These are phyloP conservation scores for Mus caroli DNA, from an alignment of 2,797 vertebrate genomes.

Conservation along the genomic window DNA sequence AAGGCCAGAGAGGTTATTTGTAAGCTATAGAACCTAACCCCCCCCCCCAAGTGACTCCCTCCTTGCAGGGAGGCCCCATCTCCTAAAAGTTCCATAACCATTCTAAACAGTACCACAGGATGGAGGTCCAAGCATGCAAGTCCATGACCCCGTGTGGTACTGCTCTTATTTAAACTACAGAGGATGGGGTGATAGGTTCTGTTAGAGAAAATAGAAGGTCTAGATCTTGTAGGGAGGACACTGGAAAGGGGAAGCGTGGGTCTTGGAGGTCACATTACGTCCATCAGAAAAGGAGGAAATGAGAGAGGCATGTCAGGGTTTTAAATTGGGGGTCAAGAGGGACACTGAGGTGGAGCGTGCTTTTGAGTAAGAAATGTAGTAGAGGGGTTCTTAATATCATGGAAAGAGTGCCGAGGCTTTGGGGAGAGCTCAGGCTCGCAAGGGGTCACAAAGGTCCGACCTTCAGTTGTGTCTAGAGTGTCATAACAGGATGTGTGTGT, in stretches of 20 bases:
- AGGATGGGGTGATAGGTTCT: not conserved
- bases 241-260: not conserved
- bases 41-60: not conserved
- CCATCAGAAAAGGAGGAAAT: not conserved
- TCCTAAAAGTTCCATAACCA: too few relatives aligned
- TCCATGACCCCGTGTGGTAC: too few relatives aligned
- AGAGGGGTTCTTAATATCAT: not conserved
- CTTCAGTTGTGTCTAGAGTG: not conserved
- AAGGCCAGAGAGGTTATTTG: conserved; percentile 31
- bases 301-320: not conserved
- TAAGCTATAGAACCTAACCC: not conserved
- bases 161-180: not conserved
- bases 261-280: conserved; percentile 35
- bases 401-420: not conserved
- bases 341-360: not conserved
- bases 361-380: not conserved
- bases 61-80: not conserved
- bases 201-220: not conserved
- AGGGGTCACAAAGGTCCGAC: not conserved
- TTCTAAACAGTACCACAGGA: not conserved
- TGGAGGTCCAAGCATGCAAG: not conserved
- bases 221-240: not conserved
- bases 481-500: not conserved
- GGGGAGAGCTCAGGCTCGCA: not conserved
- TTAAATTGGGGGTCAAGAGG: not conserved